A percentile compares a stretch with the other conserved stretches of the same genome.
phyloP scores from a whole-genome alignment of 2,113 vertebrate genomes.

The Anarrhichthys ocellatus region DNA sequence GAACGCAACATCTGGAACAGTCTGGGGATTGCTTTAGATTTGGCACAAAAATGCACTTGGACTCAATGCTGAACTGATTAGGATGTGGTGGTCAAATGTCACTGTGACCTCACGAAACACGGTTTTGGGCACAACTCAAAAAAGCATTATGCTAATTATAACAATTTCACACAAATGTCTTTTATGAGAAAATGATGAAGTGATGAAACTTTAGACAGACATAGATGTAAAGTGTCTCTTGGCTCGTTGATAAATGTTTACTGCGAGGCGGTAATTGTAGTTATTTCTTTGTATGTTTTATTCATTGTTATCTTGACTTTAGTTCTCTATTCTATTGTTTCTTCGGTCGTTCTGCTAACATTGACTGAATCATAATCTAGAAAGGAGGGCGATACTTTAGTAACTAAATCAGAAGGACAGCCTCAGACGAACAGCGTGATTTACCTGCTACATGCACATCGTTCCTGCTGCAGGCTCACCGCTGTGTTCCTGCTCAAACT shows the following conservation, averaged over 20 bases:
- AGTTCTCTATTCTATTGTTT: neutral
- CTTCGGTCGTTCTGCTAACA: neutral
- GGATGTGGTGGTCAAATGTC: neutral
- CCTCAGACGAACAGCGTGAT: conserved; percentile 1
- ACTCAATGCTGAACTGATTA: neutral
- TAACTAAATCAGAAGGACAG: neutral
- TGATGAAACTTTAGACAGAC: neutral
- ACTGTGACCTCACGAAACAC: neutral
- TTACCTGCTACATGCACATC: neutral
- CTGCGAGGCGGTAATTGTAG: neutral
- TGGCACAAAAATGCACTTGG: neutral
- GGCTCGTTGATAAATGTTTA: too few relatives aligned
- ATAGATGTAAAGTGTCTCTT: neutral
- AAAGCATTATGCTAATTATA: neutral
- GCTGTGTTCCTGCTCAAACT: conserved; percentile 20
- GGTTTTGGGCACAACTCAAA: neutral
- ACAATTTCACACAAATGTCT: neutral
- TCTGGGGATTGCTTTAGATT: too few relatives aligned
- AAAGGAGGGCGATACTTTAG: neutral
- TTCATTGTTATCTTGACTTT: neutral
- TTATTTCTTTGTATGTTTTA: neutral
- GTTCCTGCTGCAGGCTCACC: conserved; percentile 14
- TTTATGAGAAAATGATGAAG: neutral
- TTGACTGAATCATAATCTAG: neutral
- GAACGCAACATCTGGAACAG: too few relatives aligned